Base-by-base conservation (phyloP, 2,797 vertebrate species). In the Sorex maritimensis region DNA sequence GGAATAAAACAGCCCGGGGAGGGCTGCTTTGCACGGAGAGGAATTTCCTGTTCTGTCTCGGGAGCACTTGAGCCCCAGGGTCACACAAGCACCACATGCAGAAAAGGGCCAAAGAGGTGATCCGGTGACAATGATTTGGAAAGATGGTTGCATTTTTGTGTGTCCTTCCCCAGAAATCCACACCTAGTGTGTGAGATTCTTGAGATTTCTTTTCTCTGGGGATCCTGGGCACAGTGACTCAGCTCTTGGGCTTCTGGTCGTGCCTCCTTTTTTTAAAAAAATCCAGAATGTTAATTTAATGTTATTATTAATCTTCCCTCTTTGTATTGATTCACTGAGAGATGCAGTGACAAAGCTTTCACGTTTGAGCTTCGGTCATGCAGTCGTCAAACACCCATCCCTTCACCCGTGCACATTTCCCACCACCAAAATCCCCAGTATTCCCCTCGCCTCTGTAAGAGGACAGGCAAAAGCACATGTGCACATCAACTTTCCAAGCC, bases 221-320 rank as follows among this genome's bases (percentile, higher is more conserved):
- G 58, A 81, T 63, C 41, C 58, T 15, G 34, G 49, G 49, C 21
- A 46, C 80, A 80, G 86, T 81, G 87, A 92, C 49, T 69, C 15
- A 38, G 41, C 61, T 71, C 52, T 85, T 58, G 87, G 84, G 69
- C 81, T 90, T 90, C 82, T 49, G 58, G 71, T 77, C 74, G 55
- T 74, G 58, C 61, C 55, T 91, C 81, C 84, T 88, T 72, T 34
- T 34, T 34, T 34, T 34, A 2, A 49, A 2, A 49, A 49, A 49
- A 49, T 34, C 34, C 34, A 34, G 34, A 34, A 44, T 44, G 41
- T 44, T 44, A 44, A 44, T 44, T 44, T 44, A 5, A 44, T 44
- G 5, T 44, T 44, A 5, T 44, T 44, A 44, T 44, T 44, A 44
- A 5, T 44, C 5, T 44, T 44, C 7, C 7, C 41, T 4, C 7